Percentiles rank a stretch among this genome's conserved stretches.
Evolutionary conservation across 2,888 invertebrate genomes (phyloP).

Genomic region (Gasteruption jaculator): DNA sequence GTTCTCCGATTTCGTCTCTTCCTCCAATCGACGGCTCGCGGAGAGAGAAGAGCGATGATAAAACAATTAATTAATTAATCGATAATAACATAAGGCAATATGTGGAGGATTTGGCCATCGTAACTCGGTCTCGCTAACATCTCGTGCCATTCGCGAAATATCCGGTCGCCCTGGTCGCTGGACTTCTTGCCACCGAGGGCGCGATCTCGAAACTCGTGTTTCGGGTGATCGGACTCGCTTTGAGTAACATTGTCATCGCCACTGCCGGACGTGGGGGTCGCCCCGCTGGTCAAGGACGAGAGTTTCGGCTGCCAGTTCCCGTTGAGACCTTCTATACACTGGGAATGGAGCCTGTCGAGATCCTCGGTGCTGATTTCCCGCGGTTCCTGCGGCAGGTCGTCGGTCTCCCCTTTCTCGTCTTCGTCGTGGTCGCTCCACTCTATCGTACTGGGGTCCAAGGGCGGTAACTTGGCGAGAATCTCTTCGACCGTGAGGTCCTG

Average conservation of each 20-base stretch:
- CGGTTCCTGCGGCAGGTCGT: constrained; percentile 22
- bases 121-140: constrained; percentile 70
- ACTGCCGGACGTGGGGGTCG: constrained; percentile 17
- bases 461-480: constrained; percentile 64
- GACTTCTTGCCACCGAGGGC: constrained; percentile 29
- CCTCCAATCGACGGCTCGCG: constrained; percentile 8
- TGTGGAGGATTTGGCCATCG: constrained; percentile 77
- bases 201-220: constrained; percentile 17
- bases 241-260: constrained; percentile 24
- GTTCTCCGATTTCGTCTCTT: constrained; percentile 10
- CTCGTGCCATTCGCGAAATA: constrained; percentile 94
- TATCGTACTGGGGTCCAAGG: constrained; percentile 60
- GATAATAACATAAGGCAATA: constrained; percentile 95
- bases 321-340: constrained; percentile 44
- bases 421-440: constrained; percentile 49
- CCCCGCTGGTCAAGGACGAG: constrained; percentile 24
- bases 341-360: constrained; percentile 41
- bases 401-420: constrained; percentile 25
- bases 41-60: constrained; percentile 28
- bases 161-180: constrained; percentile 49
- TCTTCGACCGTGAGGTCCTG: constrained; percentile 56
- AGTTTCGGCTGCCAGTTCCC: constrained; percentile 46
- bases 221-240: constrained; percentile 16
- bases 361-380: constrained; percentile 35
- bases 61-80: constrained; percentile 59